Base-by-base conservation (phyloP, 2,113 vertebrate species). In the Motacilla alba region DNA sequence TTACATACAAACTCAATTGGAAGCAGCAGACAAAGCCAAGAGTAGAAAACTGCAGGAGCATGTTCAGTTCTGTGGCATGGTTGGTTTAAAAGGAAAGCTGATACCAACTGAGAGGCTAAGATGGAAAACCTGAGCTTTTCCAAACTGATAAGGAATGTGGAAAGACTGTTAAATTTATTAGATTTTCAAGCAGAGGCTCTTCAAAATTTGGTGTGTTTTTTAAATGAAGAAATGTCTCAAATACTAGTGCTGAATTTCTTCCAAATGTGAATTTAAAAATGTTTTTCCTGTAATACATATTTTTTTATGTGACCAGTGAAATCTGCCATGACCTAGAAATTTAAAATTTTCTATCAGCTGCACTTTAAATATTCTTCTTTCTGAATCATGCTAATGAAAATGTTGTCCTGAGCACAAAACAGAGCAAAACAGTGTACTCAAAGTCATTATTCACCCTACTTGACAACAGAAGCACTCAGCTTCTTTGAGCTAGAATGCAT, bases 401-500 rank as follows among this genome's bases (percentile, higher is more conserved):
- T 46, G 62, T 72, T 89, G 70, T 55, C 64, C 74, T 58, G 49
- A 75, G 66, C 76, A 91, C 30, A 85, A 89, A 96, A 87, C 66
- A 76, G 87, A 91, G 74, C 53, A n/a, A n/a, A n/a, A n/a, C n/a
- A 76, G 28, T 64, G 64, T 82, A 63, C 53, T 94, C 66, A 16
- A 55, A 80, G 62, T 62, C 69, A 73, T 89, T 80, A 94, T 79
- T 91, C 87, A 91, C 30, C 33, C 35, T 44, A 9, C 67, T 69
- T 87, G 87, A 87, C 69, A 78, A 66, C 31, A 94, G 83, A 78
- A 89, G 66, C 70, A 64, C 81, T 91, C 74, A 49, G 94, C 62
- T 94, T 84, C 89, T 95, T 73, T 81, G 78, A 89, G 81, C 63
- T 93, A 74, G 81, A 93, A 91, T 82, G 35, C 60, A 37, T 26